phyloP scores from a whole-genome alignment of 2,797 vertebrate genomes.

The Falco naumanni region DNA sequence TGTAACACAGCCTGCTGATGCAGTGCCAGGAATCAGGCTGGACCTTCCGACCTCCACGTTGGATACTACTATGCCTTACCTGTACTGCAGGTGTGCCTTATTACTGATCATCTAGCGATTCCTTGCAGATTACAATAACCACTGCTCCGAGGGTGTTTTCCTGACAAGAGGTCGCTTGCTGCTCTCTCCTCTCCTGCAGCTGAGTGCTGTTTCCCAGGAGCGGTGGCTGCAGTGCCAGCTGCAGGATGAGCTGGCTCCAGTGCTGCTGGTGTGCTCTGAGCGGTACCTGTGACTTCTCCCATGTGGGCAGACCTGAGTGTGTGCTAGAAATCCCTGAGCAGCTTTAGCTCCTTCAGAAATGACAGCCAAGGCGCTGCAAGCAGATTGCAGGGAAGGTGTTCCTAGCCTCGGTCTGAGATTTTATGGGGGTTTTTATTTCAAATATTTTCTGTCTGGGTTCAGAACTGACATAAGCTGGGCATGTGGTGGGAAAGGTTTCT shows the following conservation, averaged over 20 bases:
- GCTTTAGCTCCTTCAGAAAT: conserved; percentile 3
- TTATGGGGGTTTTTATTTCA: not conserved
- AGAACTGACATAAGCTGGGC: conserved; percentile 16
- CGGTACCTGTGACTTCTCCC: not conserved
- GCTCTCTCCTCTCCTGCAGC: not conserved
- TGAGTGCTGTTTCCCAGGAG: not conserved
- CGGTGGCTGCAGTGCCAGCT: no score
- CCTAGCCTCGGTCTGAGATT: not conserved
- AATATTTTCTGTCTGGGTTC: conserved; percentile 5
- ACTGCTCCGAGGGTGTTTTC: not conserved
- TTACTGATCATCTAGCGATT: not conserved
- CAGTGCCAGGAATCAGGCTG: fast-evolving
- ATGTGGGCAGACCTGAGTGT: not conserved
- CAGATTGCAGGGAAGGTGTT: conserved; percentile 20
- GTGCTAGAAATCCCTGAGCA: not conserved
- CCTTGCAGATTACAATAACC: not conserved
- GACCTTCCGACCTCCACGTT: not conserved
- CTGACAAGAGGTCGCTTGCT: not conserved
- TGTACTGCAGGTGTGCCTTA: not conserved
- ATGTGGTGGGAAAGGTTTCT: conserved; percentile 34
- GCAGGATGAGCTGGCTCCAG: not conserved
- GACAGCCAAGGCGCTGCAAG: not conserved
- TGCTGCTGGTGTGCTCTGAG: not conserved
- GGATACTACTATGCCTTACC: not conserved
- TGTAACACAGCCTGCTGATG: not conserved